These are phyloP conservation scores for Meriones psammophilus DNA, from an alignment of 2,797 vertebrate species.

Conservation along the genomic window DNA sequence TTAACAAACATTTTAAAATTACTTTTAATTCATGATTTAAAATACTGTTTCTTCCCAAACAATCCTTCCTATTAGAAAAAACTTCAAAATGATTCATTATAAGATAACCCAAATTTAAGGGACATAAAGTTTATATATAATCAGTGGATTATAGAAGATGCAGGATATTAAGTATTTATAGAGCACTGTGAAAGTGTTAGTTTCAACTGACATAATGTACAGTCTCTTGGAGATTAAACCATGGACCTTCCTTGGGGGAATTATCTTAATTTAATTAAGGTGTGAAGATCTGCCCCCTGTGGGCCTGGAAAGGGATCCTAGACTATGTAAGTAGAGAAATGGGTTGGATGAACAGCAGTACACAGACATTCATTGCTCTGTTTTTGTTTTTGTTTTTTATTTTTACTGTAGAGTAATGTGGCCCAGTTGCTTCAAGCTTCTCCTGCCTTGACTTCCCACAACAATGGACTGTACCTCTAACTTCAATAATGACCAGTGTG, in stretches of 20 bases:
- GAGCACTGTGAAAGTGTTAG: neutral
- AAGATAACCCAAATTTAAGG: neutral
- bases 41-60: neutral
- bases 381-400: neutral
- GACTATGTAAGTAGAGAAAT: neutral
- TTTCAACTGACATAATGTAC: neutral
- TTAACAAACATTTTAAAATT: neutral
- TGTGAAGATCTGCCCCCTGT: neutral
- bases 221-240: neutral
- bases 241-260: neutral
- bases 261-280: neutral
- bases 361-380: neutral
- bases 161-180: neutral
- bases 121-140: neutral
- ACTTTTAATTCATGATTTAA: neutral
- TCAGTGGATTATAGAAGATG: neutral
- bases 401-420: neutral
- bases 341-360: neutral
- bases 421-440: neutral
- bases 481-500: neutral
- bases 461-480: neutral
- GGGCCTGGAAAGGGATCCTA: neutral
- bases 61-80: conserved; percentile 6
- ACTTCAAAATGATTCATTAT: conserved; percentile 9
- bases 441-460: neutral